A percentile compares a stretch with the other conserved stretches of the same genome.
phyloP scores from a whole-genome alignment of 92 coral and sea anemone genomes.

The Micromussa lordhowensis region DNA sequence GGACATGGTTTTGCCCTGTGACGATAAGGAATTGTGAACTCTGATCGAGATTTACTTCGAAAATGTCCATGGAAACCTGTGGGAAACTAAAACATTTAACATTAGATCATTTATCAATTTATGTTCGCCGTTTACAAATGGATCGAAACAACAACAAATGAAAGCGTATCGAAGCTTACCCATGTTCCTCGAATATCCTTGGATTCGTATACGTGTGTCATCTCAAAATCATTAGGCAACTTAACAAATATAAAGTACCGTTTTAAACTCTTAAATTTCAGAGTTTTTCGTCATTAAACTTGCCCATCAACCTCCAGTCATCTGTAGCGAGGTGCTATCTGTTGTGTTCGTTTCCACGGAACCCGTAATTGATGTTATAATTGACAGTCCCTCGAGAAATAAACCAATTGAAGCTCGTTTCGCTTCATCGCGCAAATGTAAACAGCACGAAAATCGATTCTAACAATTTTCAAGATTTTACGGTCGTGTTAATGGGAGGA shows the following conservation, averaged over 20 bases:
- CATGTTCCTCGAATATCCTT: constrained; percentile 66
- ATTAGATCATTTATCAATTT: not conserved
- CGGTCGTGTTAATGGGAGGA: not conserved
- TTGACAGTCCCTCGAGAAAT: constrained; percentile 23
- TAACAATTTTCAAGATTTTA: not conserved
- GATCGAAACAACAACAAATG: no score
- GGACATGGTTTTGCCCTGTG: constrained; percentile 96
- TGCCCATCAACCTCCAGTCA: not conserved
- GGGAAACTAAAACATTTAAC: constrained; percentile 73
- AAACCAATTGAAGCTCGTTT: constrained; percentile 27
- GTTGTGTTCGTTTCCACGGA: constrained; percentile 81
- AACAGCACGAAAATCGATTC: not conserved
- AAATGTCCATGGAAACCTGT: constrained; percentile 98
- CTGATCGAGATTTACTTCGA: constrained; percentile 91
- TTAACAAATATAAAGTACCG: not conserved
- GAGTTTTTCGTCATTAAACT: not conserved
- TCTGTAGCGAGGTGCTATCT: not conserved
- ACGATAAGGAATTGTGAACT: constrained; percentile 88
- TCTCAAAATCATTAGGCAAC: constrained; percentile 11
- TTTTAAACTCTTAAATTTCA: not conserved
- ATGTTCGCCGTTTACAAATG: not conserved
- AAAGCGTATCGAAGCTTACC: constrained; percentile 40
- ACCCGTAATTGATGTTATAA: constrained; percentile 20
- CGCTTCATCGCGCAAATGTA: constrained; percentile 32
- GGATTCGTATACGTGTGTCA: constrained; percentile 16